Conservation (phyloP, 2,888 invertebrate species). For the Slavum lentiscoides region DNA sequence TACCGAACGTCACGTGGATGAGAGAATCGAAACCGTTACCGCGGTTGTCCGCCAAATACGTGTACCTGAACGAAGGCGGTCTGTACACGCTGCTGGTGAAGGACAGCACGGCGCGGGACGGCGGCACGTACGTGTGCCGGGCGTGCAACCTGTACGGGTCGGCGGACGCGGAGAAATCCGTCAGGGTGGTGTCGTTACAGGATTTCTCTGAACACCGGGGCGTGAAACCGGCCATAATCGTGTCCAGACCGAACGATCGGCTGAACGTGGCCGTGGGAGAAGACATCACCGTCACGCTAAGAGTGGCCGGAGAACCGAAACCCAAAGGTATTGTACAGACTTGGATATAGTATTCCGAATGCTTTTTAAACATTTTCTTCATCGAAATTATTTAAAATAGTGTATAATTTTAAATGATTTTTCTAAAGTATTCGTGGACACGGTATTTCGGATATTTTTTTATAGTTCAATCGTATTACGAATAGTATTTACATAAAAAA, state of each 20-base stretch:
- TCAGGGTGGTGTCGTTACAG: constrained; percentile 66
- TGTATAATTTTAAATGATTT: no score
- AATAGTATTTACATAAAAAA: no score
- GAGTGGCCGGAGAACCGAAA: constrained; percentile 80
- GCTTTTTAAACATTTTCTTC: no score
- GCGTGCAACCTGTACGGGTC: constrained; percentile 75
- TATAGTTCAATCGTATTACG: no score
- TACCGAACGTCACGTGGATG: constrained; percentile 78
- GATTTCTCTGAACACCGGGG: constrained; percentile 62
- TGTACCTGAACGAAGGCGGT: constrained; percentile 70
- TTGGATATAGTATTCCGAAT: no score
- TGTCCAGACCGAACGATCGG: constrained; percentile 77
- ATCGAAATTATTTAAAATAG: no score
- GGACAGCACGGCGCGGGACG: constrained; percentile 73
- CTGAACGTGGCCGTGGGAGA: constrained; percentile 76
- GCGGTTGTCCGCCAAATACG: constrained; percentile 67
- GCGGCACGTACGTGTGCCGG: constrained; percentile 76
- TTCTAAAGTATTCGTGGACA: no score
- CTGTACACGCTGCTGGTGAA: constrained; percentile 75
- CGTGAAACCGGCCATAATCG: constrained; percentile 75
- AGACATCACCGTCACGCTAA: constrained; percentile 80
- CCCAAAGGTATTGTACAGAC: constrained; percentile 78
- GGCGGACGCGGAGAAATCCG: constrained; percentile 73
- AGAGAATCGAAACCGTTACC: constrained; percentile 62
- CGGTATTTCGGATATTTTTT: no score